Evolutionary conservation across 64 coral and sea anemone genomes (phyloP).

Genomic region (Montipora cactus): DNA sequence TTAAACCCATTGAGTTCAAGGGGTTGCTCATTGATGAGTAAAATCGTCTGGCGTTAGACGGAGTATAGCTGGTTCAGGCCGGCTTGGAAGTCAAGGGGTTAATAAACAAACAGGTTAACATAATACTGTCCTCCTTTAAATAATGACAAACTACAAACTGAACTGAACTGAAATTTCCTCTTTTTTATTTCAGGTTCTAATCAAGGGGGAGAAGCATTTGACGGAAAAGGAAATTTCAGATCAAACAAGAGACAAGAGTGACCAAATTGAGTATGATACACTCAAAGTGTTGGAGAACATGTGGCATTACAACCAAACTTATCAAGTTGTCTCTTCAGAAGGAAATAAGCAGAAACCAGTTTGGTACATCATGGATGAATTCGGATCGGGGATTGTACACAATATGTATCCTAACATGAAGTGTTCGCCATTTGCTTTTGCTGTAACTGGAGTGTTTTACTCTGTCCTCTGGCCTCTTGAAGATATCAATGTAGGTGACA

Average conservation of each 20-base stretch:
- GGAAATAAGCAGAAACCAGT: slow-evolving; percentile 53
- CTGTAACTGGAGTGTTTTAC: slow-evolving; percentile 72
- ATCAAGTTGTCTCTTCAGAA: slow-evolving; percentile 64
- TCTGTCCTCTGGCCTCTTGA: slow-evolving; percentile 80
- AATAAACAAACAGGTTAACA: too few species aligned
- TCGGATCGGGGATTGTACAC: slow-evolving; percentile 82
- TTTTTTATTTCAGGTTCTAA: slow-evolving; percentile 64
- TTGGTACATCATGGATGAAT: slow-evolving; percentile 93
- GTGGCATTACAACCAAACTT: slow-evolving; percentile 93
- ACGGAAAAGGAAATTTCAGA: slow-evolving; percentile 78
- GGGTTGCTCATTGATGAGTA: too few species aligned
- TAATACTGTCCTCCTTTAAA: too few species aligned
- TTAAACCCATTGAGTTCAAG: too few species aligned
- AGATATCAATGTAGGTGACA: slow-evolving; percentile 69
- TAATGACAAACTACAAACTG: too few species aligned
- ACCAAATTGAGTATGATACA: slow-evolving; percentile 27
- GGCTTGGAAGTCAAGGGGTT: too few species aligned
- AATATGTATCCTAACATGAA: slow-evolving; percentile 72
- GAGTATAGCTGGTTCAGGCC: too few species aligned
- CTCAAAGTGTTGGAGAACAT: slow-evolving; percentile 66
- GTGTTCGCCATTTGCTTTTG: slow-evolving; percentile 89
- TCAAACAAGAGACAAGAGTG: slow-evolving; percentile 63
- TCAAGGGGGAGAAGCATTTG: slow-evolving; percentile 85
- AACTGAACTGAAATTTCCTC: not conserved
- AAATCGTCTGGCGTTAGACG: too few species aligned